Percentiles rank a stretch among this genome's conserved stretches.
These are phyloP conservation scores for Premnoplex brunnescens DNA, from an alignment of 2,797 vertebrate species.

Conservation along the genomic window DNA sequence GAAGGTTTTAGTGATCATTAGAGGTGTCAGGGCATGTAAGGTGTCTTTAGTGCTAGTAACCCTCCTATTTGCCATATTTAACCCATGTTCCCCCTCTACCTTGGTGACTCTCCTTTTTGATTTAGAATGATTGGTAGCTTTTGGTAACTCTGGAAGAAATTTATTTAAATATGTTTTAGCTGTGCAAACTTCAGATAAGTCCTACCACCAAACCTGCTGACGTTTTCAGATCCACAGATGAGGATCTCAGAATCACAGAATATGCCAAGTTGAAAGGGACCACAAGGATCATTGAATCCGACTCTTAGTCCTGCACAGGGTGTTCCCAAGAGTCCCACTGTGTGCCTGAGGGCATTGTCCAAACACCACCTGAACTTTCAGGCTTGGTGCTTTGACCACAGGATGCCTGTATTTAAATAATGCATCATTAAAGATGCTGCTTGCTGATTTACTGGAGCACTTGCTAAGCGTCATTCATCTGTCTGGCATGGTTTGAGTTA, in stretches of 20 bases:
- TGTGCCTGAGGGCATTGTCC: background rate
- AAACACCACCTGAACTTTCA: background rate
- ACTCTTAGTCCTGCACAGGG: background rate
- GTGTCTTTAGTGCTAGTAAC: background rate
- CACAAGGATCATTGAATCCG: background rate
- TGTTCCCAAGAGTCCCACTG: background rate
- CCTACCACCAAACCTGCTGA: background rate
- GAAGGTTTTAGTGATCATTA: background rate
- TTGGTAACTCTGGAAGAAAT: background rate
- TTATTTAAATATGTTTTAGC: background rate
- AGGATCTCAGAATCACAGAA: background rate
- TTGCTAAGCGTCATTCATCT: background rate
- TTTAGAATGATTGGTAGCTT: background rate
- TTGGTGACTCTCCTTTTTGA: background rate
- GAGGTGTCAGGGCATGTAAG: background rate
- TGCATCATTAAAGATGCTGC: background rate
- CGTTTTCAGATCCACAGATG: background rate
- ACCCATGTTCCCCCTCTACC: background rate
- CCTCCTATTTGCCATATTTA: background rate
- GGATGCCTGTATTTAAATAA: background rate
- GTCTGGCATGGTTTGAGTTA: background rate
- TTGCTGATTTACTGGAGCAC: background rate
- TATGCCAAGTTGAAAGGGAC: background rate
- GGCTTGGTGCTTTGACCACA: background rate
- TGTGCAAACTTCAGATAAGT: background rate